Percentiles rank a stretch among this genome's conserved stretches.
These are phyloP conservation scores for Heliconius himera DNA, from an alignment of 1,140 invertebrate genomes.

Conservation along the genomic window DNA sequence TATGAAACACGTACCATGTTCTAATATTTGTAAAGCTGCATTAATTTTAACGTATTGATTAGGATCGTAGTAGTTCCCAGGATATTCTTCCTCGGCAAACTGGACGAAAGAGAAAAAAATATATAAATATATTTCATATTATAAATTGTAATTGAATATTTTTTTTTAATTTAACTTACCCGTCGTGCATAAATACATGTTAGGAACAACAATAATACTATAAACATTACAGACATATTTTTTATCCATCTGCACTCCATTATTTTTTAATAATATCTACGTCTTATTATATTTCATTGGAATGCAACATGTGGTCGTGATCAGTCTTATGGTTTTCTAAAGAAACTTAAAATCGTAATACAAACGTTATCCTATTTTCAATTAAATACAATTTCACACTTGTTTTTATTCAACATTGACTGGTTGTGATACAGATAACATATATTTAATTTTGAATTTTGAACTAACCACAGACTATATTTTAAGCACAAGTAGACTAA, in stretches of 20 bases:
- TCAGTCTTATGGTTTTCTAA: slow-evolving; percentile 21
- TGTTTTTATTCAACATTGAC: slow-evolving; percentile 2
- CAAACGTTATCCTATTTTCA: neutral
- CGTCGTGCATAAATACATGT: slow-evolving; percentile 53
- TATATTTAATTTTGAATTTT: neutral
- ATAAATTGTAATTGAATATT: slow-evolving; percentile 8
- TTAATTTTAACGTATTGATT: slow-evolving; percentile 53
- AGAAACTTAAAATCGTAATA: neutral
- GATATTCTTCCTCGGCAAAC: slow-evolving; percentile 58
- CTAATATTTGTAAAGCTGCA: slow-evolving; percentile 57
- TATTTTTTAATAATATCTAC: neutral
- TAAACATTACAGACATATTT: slow-evolving; percentile 29
- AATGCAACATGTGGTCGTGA: neutral
- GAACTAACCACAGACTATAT: neutral
- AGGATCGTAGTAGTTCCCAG: slow-evolving; percentile 51
- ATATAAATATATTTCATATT: neutral
- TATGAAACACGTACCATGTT: slow-evolving; percentile 54
- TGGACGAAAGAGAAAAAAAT: slow-evolving; percentile 34
- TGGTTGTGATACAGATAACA: neutral
- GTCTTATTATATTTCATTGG: slow-evolving; percentile 11
- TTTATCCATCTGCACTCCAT: slow-evolving; percentile 3
- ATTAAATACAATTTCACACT: slow-evolving; percentile 7
- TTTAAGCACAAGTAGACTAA: no score
- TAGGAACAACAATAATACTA: slow-evolving; percentile 32
- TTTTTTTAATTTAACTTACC: slow-evolving; percentile 43